A percentile compares a stretch with the other conserved stretches of the same genome.
Conservation (phyloP, 2,113 vertebrate genomes). For the Bagarius yarrelli region DNA sequence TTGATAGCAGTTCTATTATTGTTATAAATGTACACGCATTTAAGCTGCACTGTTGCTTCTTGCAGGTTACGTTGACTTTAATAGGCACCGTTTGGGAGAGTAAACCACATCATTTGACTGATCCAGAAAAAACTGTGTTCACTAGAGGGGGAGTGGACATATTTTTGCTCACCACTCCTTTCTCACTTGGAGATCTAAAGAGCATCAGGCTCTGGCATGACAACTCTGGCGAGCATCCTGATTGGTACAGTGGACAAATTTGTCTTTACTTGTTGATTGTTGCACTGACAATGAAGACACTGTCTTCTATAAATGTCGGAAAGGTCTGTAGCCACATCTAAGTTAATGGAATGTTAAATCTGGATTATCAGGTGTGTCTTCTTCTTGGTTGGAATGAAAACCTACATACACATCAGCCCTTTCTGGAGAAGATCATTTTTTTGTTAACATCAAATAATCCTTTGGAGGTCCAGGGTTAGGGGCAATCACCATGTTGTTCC, state of each 20-base stretch:
- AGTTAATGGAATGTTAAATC: no score
- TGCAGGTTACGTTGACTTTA: slow-evolving; percentile 85
- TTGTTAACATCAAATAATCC: no score
- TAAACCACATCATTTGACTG: slow-evolving; percentile 86
- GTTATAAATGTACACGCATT: not conserved
- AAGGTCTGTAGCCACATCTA: no score
- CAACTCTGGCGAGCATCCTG: slow-evolving; percentile 83
- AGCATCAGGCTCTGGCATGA: slow-evolving; percentile 91
- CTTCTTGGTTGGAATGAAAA: no score
- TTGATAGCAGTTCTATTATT: not conserved
- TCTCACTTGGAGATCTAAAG: slow-evolving; percentile 87
- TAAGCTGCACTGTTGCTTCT: not conserved
- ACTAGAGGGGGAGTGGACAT: slow-evolving; percentile 85
- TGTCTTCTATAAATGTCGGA: no score
- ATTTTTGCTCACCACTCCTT: slow-evolving; percentile 87
- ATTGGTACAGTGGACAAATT: slow-evolving; percentile 71
- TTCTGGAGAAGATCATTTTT: no score
- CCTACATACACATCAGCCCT: no score
- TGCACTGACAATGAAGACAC: not conserved
- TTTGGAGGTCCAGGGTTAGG: no score
- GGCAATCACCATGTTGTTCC: no score
- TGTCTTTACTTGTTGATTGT: not conserved
- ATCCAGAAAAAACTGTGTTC: slow-evolving; percentile 77
- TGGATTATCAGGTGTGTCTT: no score
- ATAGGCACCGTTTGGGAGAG: slow-evolving; percentile 85